Conservation (phyloP, 2,113 vertebrate genomes). For the Turnix velox region DNA sequence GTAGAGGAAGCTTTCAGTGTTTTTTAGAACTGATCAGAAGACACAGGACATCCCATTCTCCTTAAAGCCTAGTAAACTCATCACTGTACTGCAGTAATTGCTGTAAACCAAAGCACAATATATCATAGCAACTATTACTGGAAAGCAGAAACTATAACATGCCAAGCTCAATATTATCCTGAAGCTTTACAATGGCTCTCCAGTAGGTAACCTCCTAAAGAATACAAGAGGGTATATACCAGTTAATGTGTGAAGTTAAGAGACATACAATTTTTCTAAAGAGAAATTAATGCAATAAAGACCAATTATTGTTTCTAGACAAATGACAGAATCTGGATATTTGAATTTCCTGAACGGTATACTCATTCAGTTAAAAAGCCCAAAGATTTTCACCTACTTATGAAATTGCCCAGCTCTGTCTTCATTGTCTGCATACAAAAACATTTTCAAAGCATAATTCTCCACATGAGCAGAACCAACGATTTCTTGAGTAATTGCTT, state of each 20-base stretch:
- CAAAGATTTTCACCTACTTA: constrained; percentile 82
- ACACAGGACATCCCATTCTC: not conserved
- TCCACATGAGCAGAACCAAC: constrained; percentile 96
- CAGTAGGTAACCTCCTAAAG: not conserved
- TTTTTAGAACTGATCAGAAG: not conserved
- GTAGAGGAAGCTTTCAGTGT: not conserved
- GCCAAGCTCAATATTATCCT: not conserved
- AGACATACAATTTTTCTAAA: not conserved
- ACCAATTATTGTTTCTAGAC: not conserved
- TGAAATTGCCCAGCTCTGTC: constrained; percentile 90
- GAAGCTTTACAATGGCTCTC: not conserved
- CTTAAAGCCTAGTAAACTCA: not conserved
- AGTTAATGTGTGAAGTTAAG: not conserved
- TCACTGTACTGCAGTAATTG: not conserved
- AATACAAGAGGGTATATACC: not conserved
- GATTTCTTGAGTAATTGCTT: constrained; percentile 93
- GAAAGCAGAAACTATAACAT: not conserved
- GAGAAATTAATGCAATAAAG: not conserved
- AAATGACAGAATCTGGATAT: not conserved
- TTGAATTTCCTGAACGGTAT: not conserved
- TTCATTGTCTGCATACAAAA: constrained; percentile 96
- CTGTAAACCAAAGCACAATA: not conserved
- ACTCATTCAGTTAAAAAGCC: not conserved
- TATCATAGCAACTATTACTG: not conserved
- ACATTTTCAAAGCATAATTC: constrained; percentile 97